Evolutionary conservation across 1,140 invertebrate species (phyloP).

Genomic region (Trichogramma pretiosum): DNA sequence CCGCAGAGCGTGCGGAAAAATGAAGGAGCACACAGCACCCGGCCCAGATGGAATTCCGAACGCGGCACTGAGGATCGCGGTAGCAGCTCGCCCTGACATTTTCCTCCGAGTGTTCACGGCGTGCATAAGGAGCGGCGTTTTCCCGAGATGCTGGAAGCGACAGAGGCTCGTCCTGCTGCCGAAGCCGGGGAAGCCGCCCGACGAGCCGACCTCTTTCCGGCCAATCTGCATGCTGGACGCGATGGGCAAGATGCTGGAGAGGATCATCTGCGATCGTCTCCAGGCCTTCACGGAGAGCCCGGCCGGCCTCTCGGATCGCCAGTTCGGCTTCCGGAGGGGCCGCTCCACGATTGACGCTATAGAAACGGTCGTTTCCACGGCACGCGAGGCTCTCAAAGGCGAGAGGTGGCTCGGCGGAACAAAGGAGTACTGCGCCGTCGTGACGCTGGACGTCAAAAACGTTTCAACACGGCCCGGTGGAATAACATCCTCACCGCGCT

Average conservation of each 20-base stretch:
- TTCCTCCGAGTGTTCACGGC: background rate
- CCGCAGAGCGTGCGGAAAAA: background rate
- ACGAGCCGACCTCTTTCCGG: background rate
- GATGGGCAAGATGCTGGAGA: constrained; percentile 4
- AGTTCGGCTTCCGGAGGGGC: constrained; percentile 29
- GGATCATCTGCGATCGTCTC: constrained; percentile 5
- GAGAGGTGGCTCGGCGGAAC: constrained; percentile 5
- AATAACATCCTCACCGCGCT: background rate
- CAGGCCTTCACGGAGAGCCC: background rate
- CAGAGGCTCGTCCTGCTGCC: background rate
- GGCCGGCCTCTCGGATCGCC: constrained; percentile 20
- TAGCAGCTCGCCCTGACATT: background rate
- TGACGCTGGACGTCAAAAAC: constrained; percentile 12
- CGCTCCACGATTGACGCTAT: constrained; percentile 33
- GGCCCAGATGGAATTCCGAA: background rate
- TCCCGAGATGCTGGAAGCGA: background rate
- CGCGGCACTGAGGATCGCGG: background rate
- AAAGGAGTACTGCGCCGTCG: constrained; percentile 6
- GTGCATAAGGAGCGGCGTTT: background rate
- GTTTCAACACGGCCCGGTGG: constrained; percentile 15
- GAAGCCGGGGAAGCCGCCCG: background rate
- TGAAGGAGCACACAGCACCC: background rate
- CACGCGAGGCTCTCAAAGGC: background rate
- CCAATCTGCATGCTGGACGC: background rate
- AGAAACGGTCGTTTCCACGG: constrained; percentile 10